Evolutionary conservation across 2,113 vertebrate genomes (phyloP).

Genomic region (Choloepus hoffmanni): DNA sequence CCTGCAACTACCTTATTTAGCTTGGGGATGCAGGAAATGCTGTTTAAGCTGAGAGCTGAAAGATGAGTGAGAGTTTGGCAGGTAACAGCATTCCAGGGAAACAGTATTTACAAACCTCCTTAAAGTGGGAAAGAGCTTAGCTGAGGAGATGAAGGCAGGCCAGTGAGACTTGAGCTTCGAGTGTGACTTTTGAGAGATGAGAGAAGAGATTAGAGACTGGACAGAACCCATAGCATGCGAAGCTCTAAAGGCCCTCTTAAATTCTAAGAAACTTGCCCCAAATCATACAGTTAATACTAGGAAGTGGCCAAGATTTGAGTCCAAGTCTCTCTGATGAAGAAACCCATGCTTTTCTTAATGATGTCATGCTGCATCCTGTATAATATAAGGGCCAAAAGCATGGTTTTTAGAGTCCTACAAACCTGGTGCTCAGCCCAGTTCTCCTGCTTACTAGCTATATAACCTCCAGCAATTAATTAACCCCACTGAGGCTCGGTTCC

Average conservation of each 20-base stretch:
- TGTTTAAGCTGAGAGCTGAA: neutral
- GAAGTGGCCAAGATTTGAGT: neutral
- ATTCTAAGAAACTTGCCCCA: neutral
- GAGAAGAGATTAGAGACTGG: neutral
- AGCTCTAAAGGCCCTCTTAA: neutral
- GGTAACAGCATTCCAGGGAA: neutral
- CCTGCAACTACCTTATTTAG: constrained; percentile 19
- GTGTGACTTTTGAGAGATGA: neutral
- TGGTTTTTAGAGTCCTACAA: neutral
- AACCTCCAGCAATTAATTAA: neutral
- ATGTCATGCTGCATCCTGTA: neutral
- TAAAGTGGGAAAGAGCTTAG: neutral
- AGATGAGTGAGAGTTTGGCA: neutral
- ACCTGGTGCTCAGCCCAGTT: neutral
- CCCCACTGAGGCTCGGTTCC: neutral
- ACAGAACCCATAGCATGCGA: neutral
- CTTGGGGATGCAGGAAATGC: neutral
- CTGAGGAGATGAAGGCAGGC: neutral
- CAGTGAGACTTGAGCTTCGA: neutral
- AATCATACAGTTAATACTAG: neutral
- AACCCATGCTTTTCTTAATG: constrained; percentile 10
- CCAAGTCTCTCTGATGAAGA: constrained; percentile 10
- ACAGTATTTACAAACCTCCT: neutral
- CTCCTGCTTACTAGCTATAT: neutral
- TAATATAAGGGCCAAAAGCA: neutral